Conservation (phyloP, 2,113 vertebrate genomes). For the Atlantisia rogersi region DNA sequence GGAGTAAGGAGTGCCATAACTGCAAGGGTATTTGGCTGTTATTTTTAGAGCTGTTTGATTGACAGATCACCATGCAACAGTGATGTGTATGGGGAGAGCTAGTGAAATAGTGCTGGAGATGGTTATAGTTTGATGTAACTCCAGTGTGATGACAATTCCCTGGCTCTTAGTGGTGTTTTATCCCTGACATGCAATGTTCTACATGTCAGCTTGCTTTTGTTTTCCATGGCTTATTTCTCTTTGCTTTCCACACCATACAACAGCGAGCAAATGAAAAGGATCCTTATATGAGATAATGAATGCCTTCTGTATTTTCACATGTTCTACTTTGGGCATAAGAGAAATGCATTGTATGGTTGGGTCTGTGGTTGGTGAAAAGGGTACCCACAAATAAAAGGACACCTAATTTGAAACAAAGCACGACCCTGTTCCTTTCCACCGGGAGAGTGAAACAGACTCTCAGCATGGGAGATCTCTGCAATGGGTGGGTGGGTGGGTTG, state of each 20-base stretch:
- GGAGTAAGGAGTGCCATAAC: neutral
- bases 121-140: conserved; percentile 47
- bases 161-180: conserved; percentile 20
- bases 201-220: conserved; percentile 47
- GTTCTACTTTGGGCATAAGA: neutral
- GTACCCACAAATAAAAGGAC: neutral
- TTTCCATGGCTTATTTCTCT: conserved; percentile 41
- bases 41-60: conserved; percentile 44
- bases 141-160: conserved; percentile 50
- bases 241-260: conserved; percentile 19
- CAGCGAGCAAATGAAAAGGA: conserved; percentile 13
- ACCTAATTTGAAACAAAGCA: neutral
- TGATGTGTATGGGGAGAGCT: neutral
- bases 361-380: neutral
- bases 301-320: neutral
- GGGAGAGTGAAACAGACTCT: neutral
- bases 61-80: neutral
- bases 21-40: conserved; percentile 16
- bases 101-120: conserved; percentile 9
- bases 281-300: conserved; percentile 9
- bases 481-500: neutral
- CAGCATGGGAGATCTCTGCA: neutral
- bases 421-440: neutral
- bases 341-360: neutral
- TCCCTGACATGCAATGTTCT: conserved; percentile 29